Evolutionary conservation across 2,113 vertebrate genomes (phyloP), one percentile per base, ranked within the genome.

Genomic region (Platanista minor): DNA sequence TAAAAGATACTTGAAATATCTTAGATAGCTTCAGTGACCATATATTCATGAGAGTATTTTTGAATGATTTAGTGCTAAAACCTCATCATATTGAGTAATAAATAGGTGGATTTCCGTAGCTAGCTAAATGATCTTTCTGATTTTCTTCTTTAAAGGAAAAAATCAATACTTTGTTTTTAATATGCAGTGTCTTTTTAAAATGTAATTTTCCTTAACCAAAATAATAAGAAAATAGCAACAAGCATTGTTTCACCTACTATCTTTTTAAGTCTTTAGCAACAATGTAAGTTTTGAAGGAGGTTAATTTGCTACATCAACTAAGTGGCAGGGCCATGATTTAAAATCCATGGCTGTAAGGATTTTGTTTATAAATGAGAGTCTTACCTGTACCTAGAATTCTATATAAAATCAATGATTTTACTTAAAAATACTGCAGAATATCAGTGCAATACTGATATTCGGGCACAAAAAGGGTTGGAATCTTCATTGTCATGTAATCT

Each of bases 191-290:
- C 12, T 83, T 80, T 94, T 71, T 49, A 71, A 90, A 91, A 62
- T 52, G 10, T 33, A 36, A 41, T 95, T 89, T 93, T 71, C 18
- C 57, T 94, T 83, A 92, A 59, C 49, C 29, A 71, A 75, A 93
- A 49, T 75, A 78, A 84, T 46, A 88, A 52, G 46, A 90, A 80
- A 91, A 74, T 61, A 94, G n/a, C 33, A 94, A 87, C 33, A 94
- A 87, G n/a, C 31, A 84, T 87, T 74, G 23, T 89, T 91, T 92
- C 17, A 39, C 36, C 66, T 81, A 8, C n/a, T 82, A 0, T 57
- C 62, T 93, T 89, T 83, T 41, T 72, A 95, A 95, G 62, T 90
- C 39, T 91, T 92, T 61, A 90, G 25, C 59, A 95, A 31, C 59
- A 72, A 1, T 49, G 39, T 83, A 33, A 92, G 29, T 82, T 74